These are phyloP conservation scores for Bactericera cockerelli DNA, from an alignment of 1,140 invertebrate genomes.

Conservation along the genomic window DNA sequence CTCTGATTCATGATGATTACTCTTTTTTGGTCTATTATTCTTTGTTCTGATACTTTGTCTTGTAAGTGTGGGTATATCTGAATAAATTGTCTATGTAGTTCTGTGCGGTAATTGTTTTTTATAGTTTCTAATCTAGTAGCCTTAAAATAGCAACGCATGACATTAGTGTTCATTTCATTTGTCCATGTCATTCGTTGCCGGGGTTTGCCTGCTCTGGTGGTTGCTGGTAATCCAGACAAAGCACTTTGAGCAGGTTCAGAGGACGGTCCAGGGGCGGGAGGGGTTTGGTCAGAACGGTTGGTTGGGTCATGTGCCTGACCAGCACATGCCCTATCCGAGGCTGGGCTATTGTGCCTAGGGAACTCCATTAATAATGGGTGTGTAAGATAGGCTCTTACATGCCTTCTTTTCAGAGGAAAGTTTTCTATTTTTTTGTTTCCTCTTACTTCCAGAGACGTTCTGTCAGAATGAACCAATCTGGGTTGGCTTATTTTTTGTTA, in stretches of 20 bases:
- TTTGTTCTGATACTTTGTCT: background rate
- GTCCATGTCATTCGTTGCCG: background rate
- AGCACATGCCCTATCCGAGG: too few species aligned
- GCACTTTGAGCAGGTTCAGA: background rate
- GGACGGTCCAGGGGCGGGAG: too few species aligned
- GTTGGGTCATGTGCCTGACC: too few species aligned
- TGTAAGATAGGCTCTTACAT: too few species aligned
- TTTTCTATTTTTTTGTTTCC: too few species aligned
- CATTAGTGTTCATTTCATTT: background rate
- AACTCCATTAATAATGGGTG: too few species aligned
- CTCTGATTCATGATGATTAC: background rate
- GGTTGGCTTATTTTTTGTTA: too few species aligned
- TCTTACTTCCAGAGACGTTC: too few species aligned
- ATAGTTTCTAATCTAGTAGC: background rate
- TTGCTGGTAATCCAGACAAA: background rate
- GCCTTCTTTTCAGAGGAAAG: too few species aligned
- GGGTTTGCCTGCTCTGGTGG: background rate
- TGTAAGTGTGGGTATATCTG: background rate
- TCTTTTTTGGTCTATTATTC: conserved; percentile 6
- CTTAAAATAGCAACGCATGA: background rate
- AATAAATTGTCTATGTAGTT: background rate
- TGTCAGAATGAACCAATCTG: too few species aligned
- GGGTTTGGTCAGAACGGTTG: too few species aligned
- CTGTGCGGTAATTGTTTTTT: background rate
- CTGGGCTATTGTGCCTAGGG: too few species aligned